Evolutionary conservation across 2,888 invertebrate genomes (phyloP), one percentile per base, ranked within the genome.

Genomic region (Caenorhabditis macrosperma): DNA sequence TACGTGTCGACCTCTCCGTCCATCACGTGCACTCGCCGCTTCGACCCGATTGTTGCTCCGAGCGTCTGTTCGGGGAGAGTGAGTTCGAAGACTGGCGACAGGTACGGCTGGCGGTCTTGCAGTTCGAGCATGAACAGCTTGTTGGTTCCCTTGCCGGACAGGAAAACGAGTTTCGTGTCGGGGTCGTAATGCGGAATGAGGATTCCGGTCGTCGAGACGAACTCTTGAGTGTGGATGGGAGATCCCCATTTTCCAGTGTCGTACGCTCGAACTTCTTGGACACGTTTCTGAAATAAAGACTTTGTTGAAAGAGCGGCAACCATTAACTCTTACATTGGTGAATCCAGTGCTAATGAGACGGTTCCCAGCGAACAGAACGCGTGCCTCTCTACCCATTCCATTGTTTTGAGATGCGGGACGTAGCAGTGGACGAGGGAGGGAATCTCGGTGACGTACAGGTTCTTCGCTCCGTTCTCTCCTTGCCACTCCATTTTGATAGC

Each of bases 1-100:
- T 97, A 93, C 83, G 96, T 92, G 92, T 96, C 96, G 4, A 97
- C 97, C 92, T 97, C 97, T 0, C 96, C 96, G 87, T 95, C 95
- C 97, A 97, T 97, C n/a, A 87, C 87, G 44, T 80, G 72, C 44
- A 97, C 92, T 0, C 95, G 95, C 74, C 96, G 93, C 92, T 97
- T 97, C 6, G 96, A 95, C 55, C 96, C 94, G 81, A 97, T 91
- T 88, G 96, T 95, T 2, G 95, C 95, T 4, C 97, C 97, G 91
- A 96, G 96, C 0, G 96, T 96, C 91, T 97, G 97, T 89, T 89
- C 85, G 57, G 96, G 96, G n/a, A 95, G 94, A 22, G 95, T 95
- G 92, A 95, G 95, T 68, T 95, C 93, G 80, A 95, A 86, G 38
- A 88, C 88, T 52, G 68, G 71, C 30, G 84, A 82, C 44, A 86